Base-by-base conservation (phyloP, 2,113 vertebrate species). In the Podocnemis expansa region DNA sequence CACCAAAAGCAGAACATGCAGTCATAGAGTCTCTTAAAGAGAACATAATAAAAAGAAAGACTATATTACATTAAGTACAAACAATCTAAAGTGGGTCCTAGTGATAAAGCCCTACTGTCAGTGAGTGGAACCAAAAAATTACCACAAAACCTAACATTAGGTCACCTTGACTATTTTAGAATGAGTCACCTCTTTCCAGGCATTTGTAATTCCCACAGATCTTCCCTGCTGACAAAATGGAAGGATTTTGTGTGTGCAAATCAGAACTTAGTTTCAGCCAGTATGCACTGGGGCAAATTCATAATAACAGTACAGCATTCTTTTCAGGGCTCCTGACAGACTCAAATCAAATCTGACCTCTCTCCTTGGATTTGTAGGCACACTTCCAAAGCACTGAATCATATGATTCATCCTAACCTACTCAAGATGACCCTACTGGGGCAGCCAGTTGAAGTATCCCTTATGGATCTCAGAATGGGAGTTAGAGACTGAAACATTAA, bases 61-160 rank as follows among this genome's bases (percentile, higher is more conserved):
- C 4, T 70, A 93, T 13, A 55, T 91, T 89, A 91, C 21, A 80
- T 80, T 92, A 88, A 85, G 29, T 4, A 54, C 80, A 89, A 93
- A n/a, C 19, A 80, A 7, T 67, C 55, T 83, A 90, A 96, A 95
- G 84, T 87, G 27, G 31, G 80, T 60, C 49, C 21, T 75, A 96
- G 94, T 79, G 88, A 89, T 94, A 91, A 93, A 93, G n/a, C 63
- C 29, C 88, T 88, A 80, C 4, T 93, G 41, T 84, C 89, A 91
- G 89, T 89, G 2, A 2, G 31, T 91, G 85, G 93, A 81, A 92
- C 93, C 85, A 94, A 91, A 96, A 91, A 43, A 16, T 91, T 91
- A 94, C 67, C 17, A 47, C 5, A 79, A 10, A 95, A 34, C 8
- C 27, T 24, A 54, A 93, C 89, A 91, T 82, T 87, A 58, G 55